phyloP scores from a whole-genome alignment of 2,797 vertebrate genomes.

The Scolopax rusticola region DNA sequence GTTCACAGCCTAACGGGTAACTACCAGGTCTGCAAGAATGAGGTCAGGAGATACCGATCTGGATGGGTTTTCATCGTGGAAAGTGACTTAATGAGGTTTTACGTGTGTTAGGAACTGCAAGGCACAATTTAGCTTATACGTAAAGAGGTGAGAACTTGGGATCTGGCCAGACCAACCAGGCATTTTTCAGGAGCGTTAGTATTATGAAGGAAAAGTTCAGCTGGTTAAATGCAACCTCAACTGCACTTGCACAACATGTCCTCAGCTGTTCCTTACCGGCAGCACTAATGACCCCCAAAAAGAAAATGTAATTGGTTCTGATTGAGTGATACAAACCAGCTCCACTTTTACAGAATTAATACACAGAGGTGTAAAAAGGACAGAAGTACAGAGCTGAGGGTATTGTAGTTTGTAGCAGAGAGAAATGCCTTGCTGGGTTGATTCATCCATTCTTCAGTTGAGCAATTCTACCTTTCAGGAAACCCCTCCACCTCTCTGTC shows the following conservation, averaged over 20 bases:
- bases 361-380: not conserved
- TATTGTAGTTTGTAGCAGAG: not conserved
- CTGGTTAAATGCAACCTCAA: not conserved
- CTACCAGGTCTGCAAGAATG: not conserved
- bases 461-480: not conserved
- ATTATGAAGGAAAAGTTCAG: not conserved
- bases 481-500: not conserved
- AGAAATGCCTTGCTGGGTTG: not conserved
- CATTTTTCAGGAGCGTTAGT: not conserved
- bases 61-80: not conserved
- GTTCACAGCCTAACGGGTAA: not conserved
- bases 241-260: fast-evolving
- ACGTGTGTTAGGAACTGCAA: not conserved
- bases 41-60: not conserved
- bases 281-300: not conserved
- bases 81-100: not conserved
- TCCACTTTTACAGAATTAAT: not conserved
- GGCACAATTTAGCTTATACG: not conserved
- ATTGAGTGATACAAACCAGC: not conserved
- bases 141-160: not conserved
- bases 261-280: not conserved
- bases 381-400: not conserved
- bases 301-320: not conserved
- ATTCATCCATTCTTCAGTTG: not conserved
- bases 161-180: not conserved